phyloP scores from a whole-genome alignment of 2,888 invertebrate species.

The Clistopyga incitator region DNA sequence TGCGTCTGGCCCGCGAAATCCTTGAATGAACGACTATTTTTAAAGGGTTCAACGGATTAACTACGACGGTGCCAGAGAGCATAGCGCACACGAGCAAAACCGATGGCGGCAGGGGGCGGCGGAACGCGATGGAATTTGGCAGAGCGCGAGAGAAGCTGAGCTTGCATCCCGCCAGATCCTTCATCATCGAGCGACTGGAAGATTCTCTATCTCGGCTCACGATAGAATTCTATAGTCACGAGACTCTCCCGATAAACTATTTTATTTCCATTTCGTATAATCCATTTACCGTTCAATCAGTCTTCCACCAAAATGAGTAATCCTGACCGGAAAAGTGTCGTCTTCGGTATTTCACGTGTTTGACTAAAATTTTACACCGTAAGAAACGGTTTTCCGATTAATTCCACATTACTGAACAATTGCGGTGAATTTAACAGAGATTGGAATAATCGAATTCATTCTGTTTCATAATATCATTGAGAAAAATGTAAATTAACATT shows the following conservation, averaged over 20 bases:
- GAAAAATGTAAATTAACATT: too few relatives aligned
- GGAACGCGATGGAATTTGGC: conserved; percentile 70
- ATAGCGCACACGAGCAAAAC: conserved; percentile 20
- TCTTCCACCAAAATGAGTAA: background rate
- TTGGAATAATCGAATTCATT: too few relatives aligned
- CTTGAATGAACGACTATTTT: conserved; percentile 82
- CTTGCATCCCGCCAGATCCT: conserved; percentile 56
- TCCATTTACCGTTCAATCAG: background rate
- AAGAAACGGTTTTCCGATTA: background rate
- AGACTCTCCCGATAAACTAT: background rate
- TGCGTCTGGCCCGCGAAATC: conserved; percentile 79
- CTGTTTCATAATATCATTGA: too few relatives aligned
- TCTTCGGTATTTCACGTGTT: too few relatives aligned
- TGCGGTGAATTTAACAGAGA: background rate
- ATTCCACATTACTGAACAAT: background rate
- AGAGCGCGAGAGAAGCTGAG: conserved; percentile 47
- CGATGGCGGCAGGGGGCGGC: conserved; percentile 27
- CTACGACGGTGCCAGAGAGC: conserved; percentile 69
- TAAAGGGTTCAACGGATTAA: conserved; percentile 79
- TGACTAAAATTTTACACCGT: too few relatives aligned
- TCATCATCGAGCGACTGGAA: conserved; percentile 50
- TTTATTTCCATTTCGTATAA: background rate
- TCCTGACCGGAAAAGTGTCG: background rate
- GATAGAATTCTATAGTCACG: conserved; percentile 9
- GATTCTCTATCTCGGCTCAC: conserved; percentile 2